Evolutionary conservation across 2,113 vertebrate genomes (phyloP).

Genomic region (Rhabdornis inornatus): DNA sequence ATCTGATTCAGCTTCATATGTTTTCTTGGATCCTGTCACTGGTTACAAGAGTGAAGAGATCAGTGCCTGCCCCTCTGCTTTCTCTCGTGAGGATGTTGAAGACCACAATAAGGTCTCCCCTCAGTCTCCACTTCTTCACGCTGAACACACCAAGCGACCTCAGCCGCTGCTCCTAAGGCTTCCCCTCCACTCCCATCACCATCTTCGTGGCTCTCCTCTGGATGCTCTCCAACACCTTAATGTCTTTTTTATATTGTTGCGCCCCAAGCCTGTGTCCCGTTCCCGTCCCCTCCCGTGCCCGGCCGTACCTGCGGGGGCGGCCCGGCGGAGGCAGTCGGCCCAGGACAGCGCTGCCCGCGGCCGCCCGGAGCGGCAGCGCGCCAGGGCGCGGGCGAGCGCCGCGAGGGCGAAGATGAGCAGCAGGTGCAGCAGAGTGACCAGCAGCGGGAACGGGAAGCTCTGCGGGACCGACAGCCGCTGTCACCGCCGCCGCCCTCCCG

Average conservation of each 20-base stretch:
- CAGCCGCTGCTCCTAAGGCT: not conserved
- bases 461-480: slow-evolving; percentile 21
- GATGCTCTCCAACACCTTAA: not conserved
- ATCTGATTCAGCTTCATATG: not conserved
- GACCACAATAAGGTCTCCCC: not conserved
- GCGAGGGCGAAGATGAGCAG: slow-evolving; percentile 85
- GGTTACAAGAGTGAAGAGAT: not conserved
- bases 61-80: not conserved
- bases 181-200: not conserved
- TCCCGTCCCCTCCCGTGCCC: not conserved
- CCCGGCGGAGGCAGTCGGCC: slow-evolving; percentile 82
- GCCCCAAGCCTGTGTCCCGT: fast-evolving
- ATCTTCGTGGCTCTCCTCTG: not conserved
- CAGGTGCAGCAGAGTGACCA: slow-evolving; percentile 90
- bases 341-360: slow-evolving; percentile 81
- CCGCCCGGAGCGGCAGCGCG: slow-evolving; percentile 77
- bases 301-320: slow-evolving; percentile 84
- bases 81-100: not conserved
- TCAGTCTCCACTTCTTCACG: not conserved
- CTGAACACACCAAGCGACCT: not conserved
- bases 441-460: slow-evolving; percentile 91
- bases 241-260: fast-evolving
- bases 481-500: not conserved
- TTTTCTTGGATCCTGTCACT: not conserved
- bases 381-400: slow-evolving; percentile 69